Base-by-base conservation (phyloP, 1,140 invertebrate genomes). In the Arctopsyche grandis region DNA sequence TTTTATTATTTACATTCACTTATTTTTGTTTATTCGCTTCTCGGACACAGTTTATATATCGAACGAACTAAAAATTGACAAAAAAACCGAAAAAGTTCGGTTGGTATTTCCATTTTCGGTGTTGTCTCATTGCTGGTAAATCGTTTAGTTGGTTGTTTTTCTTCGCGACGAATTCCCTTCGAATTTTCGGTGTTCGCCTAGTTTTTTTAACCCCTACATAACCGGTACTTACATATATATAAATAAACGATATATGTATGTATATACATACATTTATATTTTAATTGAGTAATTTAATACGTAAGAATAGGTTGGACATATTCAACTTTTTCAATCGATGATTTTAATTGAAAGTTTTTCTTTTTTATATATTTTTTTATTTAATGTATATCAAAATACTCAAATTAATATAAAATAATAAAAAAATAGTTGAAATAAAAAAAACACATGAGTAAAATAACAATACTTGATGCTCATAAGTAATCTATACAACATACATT, bases 41-140 rank as follows among this genome's bases (percentile, higher is more conserved):
- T 52, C 48, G 48, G 48, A 52, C 48, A 52, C 48, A 52, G 10
- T 52, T 52, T 52, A 4, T 52, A 7, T 46, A 5, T 52, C 12
- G 48, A 52, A 52, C 16, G 10, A 52, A 52, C 10, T 52, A 14
- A 52, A n/a, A 38, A 38, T 38, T 38, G 7, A 38, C 29, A 38
- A 38, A 38, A 38, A 19, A 60, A 19, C 0, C 5, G 19, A n/a
- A 52, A 52, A 60, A 16, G 16, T 19, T 19, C 14, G 14, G 16
- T 19, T 19, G 16, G 56, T 16, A 60, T 16, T 60, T 60, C 56
- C 21, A 60, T 21, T 19, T 60, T 60, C 21, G 56, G 16, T 60
- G 56, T 60, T 21, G 56, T 60, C 56, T 60, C 56, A 19, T 60
- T 60, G 56, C 56, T 19, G 16, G 14, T 60, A 19, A 21, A 60